Percentiles rank a stretch among this genome's conserved stretches.
Evolutionary conservation across 92 coral and sea anemone genomes (phyloP).

Genomic region (Epizoanthus rinbou): DNA sequence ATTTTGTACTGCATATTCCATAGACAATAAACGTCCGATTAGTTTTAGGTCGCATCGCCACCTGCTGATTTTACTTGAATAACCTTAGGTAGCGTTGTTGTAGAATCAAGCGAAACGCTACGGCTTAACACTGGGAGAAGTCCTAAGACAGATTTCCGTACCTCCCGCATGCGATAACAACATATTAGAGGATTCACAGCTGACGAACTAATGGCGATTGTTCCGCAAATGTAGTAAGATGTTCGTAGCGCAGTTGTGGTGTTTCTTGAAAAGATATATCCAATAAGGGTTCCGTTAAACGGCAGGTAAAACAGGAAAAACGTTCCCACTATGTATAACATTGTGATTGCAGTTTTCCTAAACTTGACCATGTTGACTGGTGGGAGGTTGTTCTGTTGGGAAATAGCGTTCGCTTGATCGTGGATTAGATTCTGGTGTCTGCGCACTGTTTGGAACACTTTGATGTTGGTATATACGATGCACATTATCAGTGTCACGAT

Average conservation of each 20-base stretch:
- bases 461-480: background rate
- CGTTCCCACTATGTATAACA: constrained; percentile 21
- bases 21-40: too few species aligned
- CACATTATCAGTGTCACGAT: background rate
- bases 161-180: constrained; percentile 17
- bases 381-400: background rate
- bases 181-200: constrained; percentile 12
- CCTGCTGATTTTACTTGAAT: too few species aligned
- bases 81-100: too few species aligned
- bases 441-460: constrained; percentile 20
- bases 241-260: background rate
- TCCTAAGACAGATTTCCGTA: background rate
- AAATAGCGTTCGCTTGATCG: background rate
- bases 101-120: background rate
- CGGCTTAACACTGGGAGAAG: background rate
- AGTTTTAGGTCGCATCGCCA: too few species aligned
- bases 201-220: constrained; percentile 16
- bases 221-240: background rate
- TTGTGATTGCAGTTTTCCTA: constrained; percentile 3
- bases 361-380: background rate
- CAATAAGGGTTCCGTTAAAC: constrained; percentile 6
- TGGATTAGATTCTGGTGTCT: background rate
- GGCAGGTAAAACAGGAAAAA: constrained; percentile 20
- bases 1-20: too few species aligned
- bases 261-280: background rate